These are phyloP conservation scores for Nycticryphes semicollaris DNA, from an alignment of 2,113 vertebrate genomes.

Conservation along the genomic window DNA sequence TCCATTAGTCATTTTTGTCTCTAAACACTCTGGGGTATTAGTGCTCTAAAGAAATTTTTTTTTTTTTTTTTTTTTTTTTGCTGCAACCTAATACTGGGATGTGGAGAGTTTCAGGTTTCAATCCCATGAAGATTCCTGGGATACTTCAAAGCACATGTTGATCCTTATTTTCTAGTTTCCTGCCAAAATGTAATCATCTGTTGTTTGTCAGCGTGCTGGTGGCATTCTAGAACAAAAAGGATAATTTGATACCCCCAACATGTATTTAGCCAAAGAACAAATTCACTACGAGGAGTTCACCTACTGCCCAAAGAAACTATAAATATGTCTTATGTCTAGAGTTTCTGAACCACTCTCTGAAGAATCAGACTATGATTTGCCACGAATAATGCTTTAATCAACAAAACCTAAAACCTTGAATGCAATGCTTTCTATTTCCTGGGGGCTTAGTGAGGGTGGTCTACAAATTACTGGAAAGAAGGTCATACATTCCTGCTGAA, in stretches of 20 bases:
- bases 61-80: background rate
- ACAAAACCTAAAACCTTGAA: background rate
- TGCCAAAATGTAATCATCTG: slow-evolving; percentile 8
- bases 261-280: background rate
- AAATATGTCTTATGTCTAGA: background rate
- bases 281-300: background rate
- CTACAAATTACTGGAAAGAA: background rate
- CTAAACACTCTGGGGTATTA: background rate
- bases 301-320: background rate
- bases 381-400: background rate
- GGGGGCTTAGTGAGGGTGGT: background rate
- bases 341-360: background rate
- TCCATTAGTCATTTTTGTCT: background rate
- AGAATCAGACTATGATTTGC: background rate
- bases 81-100: background rate
- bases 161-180: background rate
- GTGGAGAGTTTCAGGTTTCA: slow-evolving; percentile 12
- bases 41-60: background rate
- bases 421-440: background rate
- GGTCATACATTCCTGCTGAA: background rate
- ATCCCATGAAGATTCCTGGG: background rate
- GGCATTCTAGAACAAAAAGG: background rate
- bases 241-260: background rate
- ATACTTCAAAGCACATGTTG: background rate
- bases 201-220: background rate